phyloP scores from a whole-genome alignment of 2,888 invertebrate genomes.

The Dugesia japonica region DNA sequence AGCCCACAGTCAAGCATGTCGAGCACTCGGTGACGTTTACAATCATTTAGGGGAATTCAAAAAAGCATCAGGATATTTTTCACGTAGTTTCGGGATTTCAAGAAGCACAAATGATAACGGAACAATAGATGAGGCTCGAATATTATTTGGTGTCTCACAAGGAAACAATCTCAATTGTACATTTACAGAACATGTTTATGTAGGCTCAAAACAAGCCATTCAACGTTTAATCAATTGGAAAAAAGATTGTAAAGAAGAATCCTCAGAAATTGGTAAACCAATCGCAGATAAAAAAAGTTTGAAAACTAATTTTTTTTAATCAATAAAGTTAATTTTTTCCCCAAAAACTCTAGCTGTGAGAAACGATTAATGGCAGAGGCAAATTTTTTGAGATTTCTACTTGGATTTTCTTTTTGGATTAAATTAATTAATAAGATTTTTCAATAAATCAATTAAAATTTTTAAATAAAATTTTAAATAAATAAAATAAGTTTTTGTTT shows the following conservation, averaged over 20 bases:
- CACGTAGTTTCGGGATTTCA: not conserved
- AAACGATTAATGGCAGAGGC: no score
- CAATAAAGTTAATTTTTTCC: no score
- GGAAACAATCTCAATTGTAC: conserved; percentile 16
- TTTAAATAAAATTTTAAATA: no score
- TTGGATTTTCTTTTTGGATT: no score
- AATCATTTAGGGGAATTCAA: conserved; percentile 46
- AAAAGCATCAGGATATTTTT: conserved; percentile 45
- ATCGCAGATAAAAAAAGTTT: conserved; percentile 5
- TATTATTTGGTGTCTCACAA: conserved; percentile 20
- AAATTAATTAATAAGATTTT: no score
- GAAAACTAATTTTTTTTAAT: not conserved
- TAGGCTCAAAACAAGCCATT: not conserved
- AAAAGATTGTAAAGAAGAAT: conserved; percentile 15
- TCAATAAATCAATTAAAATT: no score
- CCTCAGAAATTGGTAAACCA: conserved; percentile 5
- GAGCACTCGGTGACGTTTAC: conserved; percentile 44
- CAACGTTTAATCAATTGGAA: conserved; percentile 30
- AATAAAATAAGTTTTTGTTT: no score
- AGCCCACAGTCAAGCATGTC: conserved; percentile 44
- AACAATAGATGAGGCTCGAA: conserved; percentile 25
- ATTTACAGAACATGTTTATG: conserved; percentile 23
- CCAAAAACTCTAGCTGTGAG: no score
- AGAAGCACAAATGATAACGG: not conserved
- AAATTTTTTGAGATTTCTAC: no score